Percentiles rank a stretch among this genome's conserved stretches.
These are phyloP conservation scores for Agonopterix arenella DNA, from an alignment of 2,888 invertebrate genomes.

Conservation along the genomic window DNA sequence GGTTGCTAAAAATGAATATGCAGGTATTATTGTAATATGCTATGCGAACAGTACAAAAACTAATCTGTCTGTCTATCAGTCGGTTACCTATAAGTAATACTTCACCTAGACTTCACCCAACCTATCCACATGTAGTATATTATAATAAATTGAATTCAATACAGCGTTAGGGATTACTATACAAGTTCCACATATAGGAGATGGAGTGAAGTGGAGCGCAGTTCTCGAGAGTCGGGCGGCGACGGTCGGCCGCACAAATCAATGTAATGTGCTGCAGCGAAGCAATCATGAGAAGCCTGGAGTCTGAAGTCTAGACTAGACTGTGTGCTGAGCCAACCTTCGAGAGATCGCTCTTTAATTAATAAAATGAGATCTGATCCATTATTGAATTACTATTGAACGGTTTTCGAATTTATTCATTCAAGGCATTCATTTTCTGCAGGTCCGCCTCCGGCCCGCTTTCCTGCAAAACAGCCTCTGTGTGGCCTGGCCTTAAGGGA, in stretches of 20 bases:
- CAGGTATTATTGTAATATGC: no score
- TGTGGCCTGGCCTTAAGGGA: no score
- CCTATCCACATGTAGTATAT: not conserved
- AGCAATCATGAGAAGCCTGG: conserved; percentile 30
- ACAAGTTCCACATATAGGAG: not conserved
- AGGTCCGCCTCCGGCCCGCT: no score
- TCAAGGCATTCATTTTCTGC: no score
- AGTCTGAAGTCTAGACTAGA: conserved; percentile 30
- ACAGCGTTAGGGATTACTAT: conserved; percentile 4
- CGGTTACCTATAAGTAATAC: no score
- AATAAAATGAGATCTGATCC: conserved; percentile 25
- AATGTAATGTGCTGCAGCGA: conserved; percentile 40
- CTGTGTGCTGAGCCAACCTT: conserved; percentile 10
- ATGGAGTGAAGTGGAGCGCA: conserved; percentile 1
- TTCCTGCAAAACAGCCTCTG: no score
- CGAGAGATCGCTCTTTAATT: conserved; percentile 27
- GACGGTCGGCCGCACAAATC: conserved; percentile 44
- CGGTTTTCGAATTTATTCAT: no score
- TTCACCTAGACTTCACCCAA: not conserved
- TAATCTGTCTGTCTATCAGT: no score
- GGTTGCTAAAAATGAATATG: no score
- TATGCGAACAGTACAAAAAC: no score
- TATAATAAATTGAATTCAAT: conserved; percentile 14
- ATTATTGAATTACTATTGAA: no score
- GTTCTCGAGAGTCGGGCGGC: not conserved